These are phyloP conservation scores for Mesorhabditis spiculigera DNA, from an alignment of 2,888 invertebrate genomes.

Conservation along the genomic window DNA sequence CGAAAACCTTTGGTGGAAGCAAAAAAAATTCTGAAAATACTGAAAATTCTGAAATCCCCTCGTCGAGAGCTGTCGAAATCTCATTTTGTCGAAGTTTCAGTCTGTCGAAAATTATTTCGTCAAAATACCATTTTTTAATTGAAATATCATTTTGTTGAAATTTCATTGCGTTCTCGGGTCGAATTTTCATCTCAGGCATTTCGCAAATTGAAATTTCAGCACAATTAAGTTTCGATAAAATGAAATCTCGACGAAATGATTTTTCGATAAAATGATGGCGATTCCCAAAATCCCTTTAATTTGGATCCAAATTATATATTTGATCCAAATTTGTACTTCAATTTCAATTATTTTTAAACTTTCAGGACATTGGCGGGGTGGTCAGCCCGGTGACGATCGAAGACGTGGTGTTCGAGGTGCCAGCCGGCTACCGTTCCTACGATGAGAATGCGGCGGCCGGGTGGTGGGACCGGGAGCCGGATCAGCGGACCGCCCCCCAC, in stretches of 20 bases:
- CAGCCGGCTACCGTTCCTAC: slow-evolving; percentile 23
- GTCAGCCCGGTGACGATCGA: slow-evolving; percentile 17
- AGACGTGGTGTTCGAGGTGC: slow-evolving; percentile 29
- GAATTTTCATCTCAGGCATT: no score
- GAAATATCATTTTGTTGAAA: no score
- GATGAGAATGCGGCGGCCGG: slow-evolving; percentile 22
- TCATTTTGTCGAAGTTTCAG: no score
- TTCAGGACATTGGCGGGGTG: background rate
- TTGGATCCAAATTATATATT: no score
- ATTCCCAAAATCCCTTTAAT: background rate
- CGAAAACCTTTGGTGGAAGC: background rate
- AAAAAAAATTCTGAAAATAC: background rate
- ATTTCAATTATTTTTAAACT: background rate
- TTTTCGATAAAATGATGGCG: background rate
- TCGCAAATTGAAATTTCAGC: no score
- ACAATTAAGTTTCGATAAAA: no score
- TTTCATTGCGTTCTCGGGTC: no score
- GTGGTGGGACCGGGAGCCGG: slow-evolving; percentile 11
- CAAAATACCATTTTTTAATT: no score
- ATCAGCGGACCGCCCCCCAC: slow-evolving; percentile 4
- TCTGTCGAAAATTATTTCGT: no score
- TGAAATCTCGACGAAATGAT: no score
- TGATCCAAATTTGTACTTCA: no score
- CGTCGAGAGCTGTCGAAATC: no score
- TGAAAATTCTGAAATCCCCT: background rate